Base-by-base conservation (phyloP, 2,888 invertebrate species). In the Gortyna flavago region DNA sequence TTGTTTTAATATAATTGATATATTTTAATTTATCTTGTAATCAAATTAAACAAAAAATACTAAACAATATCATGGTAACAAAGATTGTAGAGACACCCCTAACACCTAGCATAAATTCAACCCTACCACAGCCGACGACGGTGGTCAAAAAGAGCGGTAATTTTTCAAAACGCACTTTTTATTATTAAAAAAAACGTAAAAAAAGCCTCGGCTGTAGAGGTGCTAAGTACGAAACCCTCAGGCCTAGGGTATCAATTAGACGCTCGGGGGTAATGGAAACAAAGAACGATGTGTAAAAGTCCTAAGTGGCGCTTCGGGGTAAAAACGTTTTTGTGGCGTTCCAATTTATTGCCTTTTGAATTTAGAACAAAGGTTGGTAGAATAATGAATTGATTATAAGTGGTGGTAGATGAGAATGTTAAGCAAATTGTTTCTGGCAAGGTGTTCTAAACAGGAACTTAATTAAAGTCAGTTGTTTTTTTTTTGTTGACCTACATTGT, bases 261-360 rank as follows among this genome's bases (percentile, higher is more conserved):
- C 86, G 81, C 85, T 89, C 77, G 80, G 75, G 75, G 59, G 85
- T 91, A 92, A 91, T 91, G 88, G 90, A 87, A 92, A 94, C 75
- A 83, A 84, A 80, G 75, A 84, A 76, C 44, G 94, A 95, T 93
- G 94, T 94, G 95, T 95, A 93, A 94, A 91, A 83, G 87, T 77
- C 88, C 80, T 94, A 94, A 95, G 93, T 95, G 95, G 95, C 95
- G 95, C 96, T 91, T 86, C 83, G 81, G 92, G 94, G 89, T 70
- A 61, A 81, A 87, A 90, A 87, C 83, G 77, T 79, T 84, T 89
- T 89, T 89, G 91, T 86, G 90, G 90, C 84, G 74, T 85, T 90
- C 85, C 90, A 88, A 90, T 91, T 92, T 91, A 89, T 85, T 85
- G 74, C 69, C n/a, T 80, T 85, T 82, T 77, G 59, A 84, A 79